Evolutionary conservation across 2,888 invertebrate species (phyloP).

Genomic region (Apotomis turbidana): DNA sequence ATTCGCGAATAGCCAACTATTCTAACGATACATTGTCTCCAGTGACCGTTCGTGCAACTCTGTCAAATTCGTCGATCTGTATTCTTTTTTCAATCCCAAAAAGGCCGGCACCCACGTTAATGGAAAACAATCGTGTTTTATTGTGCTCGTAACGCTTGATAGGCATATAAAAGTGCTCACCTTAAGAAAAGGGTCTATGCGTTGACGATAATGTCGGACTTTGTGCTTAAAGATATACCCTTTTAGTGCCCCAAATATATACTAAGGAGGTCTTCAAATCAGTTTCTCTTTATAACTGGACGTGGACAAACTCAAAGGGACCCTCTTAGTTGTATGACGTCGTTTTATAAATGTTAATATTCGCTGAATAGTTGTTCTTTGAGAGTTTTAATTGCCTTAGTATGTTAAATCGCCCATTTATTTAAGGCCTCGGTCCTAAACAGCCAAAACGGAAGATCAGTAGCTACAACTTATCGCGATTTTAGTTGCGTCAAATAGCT

Average conservation of each 20-base stretch:
- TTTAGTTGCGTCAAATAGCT: no score
- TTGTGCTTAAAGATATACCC: slow-evolving; percentile 71
- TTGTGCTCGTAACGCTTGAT: slow-evolving; percentile 80
- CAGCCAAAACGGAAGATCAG: no score
- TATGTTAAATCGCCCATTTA: no score
- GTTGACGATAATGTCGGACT: slow-evolving; percentile 76
- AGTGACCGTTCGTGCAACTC: neutral
- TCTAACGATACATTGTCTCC: neutral
- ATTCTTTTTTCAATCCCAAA: slow-evolving; percentile 38
- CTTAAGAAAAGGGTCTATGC: slow-evolving; percentile 74
- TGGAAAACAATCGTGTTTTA: slow-evolving; percentile 83
- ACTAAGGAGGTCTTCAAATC: slow-evolving; percentile 58
- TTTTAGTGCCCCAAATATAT: slow-evolving; percentile 73
- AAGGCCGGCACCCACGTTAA: slow-evolving; percentile 65
- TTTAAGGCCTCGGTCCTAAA: no score
- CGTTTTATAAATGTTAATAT: no score
- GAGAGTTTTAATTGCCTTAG: no score
- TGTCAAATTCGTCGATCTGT: slow-evolving; percentile 31
- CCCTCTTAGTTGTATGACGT: neutral
- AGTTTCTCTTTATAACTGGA: slow-evolving; percentile 24
- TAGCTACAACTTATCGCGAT: no score
- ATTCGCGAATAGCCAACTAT: neutral
- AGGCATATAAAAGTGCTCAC: slow-evolving; percentile 79
- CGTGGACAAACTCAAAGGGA: slow-evolving; percentile 1
- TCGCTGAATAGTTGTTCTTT: no score